A percentile compares a stretch with the other conserved stretches of the same genome.
phyloP scores from a whole-genome alignment of 2,113 vertebrate species.

The Muntiacus reevesi region DNA sequence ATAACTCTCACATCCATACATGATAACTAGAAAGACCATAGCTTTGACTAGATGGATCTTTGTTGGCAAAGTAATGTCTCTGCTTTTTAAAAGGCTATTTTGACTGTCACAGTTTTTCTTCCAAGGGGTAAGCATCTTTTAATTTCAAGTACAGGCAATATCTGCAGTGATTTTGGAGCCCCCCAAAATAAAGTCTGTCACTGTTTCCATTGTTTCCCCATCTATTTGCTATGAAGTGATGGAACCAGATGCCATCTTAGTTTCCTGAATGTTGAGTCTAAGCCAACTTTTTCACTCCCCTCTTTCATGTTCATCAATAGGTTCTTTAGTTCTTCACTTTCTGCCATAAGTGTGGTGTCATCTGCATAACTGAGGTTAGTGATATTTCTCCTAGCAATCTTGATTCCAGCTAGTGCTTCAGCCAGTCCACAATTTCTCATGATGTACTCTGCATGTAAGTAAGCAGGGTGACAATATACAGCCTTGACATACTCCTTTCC shows the following conservation, averaged over 20 bases:
- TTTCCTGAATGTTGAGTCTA: background rate
- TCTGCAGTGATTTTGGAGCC: background rate
- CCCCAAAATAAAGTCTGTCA: background rate
- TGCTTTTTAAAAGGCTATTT: background rate
- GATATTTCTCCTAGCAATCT: background rate
- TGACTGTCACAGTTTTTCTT: background rate
- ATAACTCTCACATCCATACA: rapidly evolving
- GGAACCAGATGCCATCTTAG: background rate
- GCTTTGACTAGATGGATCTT: background rate
- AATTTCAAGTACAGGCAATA: background rate
- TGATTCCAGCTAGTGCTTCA: background rate
- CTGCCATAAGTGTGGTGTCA: background rate
- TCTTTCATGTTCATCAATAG: background rate
- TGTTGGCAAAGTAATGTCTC: background rate
- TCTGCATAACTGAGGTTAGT: background rate
- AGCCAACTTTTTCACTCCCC: background rate
- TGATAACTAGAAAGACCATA: background rate
- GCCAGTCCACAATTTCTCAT: background rate
- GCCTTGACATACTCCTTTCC: background rate
- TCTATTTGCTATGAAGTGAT: background rate
- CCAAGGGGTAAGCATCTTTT: background rate
- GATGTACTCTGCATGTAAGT: background rate
- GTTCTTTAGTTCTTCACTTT: background rate
- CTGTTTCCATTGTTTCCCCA: background rate
- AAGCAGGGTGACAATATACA: background rate